Evolutionary conservation across 2,888 invertebrate species (phyloP).

Genomic region (Spodoptera littoralis): DNA sequence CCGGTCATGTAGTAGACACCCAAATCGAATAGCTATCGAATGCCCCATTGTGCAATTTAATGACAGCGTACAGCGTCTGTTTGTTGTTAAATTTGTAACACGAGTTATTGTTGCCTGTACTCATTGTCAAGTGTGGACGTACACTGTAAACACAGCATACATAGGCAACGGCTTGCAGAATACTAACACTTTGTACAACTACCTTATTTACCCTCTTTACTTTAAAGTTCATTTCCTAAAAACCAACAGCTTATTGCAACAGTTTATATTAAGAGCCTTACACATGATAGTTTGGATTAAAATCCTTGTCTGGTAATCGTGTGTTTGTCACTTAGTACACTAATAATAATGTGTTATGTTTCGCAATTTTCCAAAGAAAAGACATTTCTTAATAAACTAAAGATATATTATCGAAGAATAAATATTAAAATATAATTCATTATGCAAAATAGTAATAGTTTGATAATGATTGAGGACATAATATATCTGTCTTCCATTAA

Average conservation of each 20-base stretch:
- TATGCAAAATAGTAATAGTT: too few species aligned
- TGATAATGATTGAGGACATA: slow-evolving; percentile 1
- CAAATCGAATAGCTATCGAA: slow-evolving; percentile 75
- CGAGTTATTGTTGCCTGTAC: slow-evolving; percentile 55
- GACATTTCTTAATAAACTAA: too few species aligned
- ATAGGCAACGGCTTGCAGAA: slow-evolving; percentile 34
- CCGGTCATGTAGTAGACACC: slow-evolving; percentile 69
- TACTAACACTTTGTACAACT: slow-evolving; percentile 11
- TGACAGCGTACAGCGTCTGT: slow-evolving; percentile 63
- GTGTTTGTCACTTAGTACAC: too few species aligned
- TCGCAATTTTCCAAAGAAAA: too few species aligned
- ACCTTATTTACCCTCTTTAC: background rate
- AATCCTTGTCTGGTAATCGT: too few species aligned
- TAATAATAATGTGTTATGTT: too few species aligned
- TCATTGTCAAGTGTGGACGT: slow-evolving; percentile 53
- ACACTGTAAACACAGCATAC: slow-evolving; percentile 48
- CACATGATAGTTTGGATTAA: too few species aligned
- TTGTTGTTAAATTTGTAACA: slow-evolving; percentile 69
- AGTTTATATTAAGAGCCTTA: too few species aligned
- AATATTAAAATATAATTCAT: too few species aligned
- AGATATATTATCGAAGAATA: too few species aligned
- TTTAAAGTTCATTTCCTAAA: background rate
- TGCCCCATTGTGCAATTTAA: slow-evolving; percentile 82
- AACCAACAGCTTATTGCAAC: too few species aligned
- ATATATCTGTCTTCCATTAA: slow-evolving; percentile 2